A percentile compares a stretch with the other conserved stretches of the same genome.
Evolutionary conservation across 2,888 invertebrate genomes (phyloP).

Genomic region (Zaprionus obscuricornis): DNA sequence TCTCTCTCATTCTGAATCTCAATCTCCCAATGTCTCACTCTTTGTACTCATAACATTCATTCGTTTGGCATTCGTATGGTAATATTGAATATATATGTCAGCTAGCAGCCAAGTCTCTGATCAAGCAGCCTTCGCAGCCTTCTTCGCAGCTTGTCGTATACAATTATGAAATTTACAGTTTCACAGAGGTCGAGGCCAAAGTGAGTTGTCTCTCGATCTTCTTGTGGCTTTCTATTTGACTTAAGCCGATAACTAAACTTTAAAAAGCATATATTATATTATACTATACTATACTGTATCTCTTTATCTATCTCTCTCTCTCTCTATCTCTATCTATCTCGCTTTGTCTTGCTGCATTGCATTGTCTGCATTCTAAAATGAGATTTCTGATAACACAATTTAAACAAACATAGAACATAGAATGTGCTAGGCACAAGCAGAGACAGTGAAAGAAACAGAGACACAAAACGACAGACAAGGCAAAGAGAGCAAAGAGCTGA

Average conservation of each 20-base stretch:
- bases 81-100: conserved; percentile 69
- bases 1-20: too few relatives aligned
- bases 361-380: conserved; percentile 19
- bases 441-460: too few relatives aligned
- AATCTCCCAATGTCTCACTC: too few relatives aligned
- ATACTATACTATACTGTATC: neutral
- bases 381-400: conserved; percentile 67
- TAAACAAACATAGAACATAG: conserved; percentile 11
- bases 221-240: conserved; percentile 27
- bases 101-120: conserved; percentile 11
- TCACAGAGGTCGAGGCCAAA: conserved; percentile 35
- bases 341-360: too few relatives aligned
- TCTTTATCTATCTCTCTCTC: too few relatives aligned
- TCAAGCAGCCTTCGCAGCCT: conserved; percentile 2
- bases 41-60: conserved; percentile 45
- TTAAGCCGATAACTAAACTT: conserved; percentile 47
- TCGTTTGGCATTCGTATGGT: conserved; percentile 55
- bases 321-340: too few relatives aligned
- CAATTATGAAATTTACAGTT: conserved; percentile 63
- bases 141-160: too few relatives aligned
- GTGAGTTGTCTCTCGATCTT: conserved; percentile 61
- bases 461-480: too few relatives aligned
- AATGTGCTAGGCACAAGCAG: too few relatives aligned
- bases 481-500: too few relatives aligned
- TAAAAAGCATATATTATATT: conserved; percentile 31